Conservation (phyloP, 2,113 vertebrate species). For the Catharus minimus region DNA sequence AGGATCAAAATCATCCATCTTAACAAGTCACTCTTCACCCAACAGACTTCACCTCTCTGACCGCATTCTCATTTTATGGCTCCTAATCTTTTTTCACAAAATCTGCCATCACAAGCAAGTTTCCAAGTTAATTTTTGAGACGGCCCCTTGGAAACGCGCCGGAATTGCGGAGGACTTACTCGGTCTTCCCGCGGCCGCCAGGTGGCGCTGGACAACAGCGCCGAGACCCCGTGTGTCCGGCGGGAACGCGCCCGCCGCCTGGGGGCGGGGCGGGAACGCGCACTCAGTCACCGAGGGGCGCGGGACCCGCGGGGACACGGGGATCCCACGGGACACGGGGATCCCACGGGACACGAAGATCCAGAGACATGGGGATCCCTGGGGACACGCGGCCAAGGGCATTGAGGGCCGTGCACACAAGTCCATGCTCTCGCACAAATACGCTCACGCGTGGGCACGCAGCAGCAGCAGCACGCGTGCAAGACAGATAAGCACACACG, state of each 20-base stretch:
- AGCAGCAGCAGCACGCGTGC: background rate
- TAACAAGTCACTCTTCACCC: background rate
- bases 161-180: too few species aligned
- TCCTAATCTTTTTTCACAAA: background rate
- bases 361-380: background rate
- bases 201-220: background rate
- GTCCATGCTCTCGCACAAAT: background rate
- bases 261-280: background rate
- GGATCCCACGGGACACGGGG: background rate
- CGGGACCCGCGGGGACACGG: background rate
- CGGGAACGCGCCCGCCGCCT: background rate
- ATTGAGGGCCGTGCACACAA: background rate
- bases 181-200: background rate
- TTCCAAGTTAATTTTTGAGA: rapidly evolving
- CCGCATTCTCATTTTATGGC: background rate
- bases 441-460: background rate
- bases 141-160: rapidly evolving
- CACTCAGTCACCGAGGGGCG: rapidly evolving
- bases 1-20: background rate
- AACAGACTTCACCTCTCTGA: background rate
- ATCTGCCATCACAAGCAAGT: background rate
- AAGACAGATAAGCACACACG: rapidly evolving
- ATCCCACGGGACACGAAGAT: background rate
- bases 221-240: too few species aligned
- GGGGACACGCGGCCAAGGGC: background rate